phyloP scores from a whole-genome alignment of 2,113 vertebrate species.

The Morphnarchus princeps region DNA sequence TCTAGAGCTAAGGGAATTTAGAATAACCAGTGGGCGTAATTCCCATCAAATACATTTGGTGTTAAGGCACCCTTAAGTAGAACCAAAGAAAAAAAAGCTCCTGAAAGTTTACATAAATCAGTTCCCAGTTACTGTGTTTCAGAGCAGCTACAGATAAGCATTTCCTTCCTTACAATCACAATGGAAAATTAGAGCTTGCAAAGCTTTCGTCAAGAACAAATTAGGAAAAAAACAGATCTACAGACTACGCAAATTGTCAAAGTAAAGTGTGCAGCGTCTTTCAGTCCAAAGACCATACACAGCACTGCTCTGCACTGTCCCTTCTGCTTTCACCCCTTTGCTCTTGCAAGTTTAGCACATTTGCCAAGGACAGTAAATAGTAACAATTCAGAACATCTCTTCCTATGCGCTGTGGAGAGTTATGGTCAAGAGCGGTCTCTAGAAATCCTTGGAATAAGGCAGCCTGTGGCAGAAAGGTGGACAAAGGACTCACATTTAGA shows the following conservation, averaged over 20 bases:
- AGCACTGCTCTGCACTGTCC: background rate
- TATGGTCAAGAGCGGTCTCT: background rate
- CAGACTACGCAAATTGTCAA: fast-evolving
- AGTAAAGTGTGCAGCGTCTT: background rate
- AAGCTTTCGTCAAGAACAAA: background rate
- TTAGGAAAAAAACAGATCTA: background rate
- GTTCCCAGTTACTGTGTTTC: background rate
- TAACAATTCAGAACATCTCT: too few species aligned
- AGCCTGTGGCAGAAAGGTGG: background rate
- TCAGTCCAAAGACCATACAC: background rate
- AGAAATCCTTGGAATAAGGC: background rate
- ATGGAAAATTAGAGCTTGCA: background rate
- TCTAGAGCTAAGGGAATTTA: background rate
- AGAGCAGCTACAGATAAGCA: background rate
- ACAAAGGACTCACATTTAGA: fast-evolving
- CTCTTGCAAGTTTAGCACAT: background rate
- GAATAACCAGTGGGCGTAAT: background rate
- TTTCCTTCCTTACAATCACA: background rate
- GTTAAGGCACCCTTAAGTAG: background rate
- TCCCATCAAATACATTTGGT: background rate
- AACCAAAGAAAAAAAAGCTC: background rate
- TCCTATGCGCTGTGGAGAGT: background rate
- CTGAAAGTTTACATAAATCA: background rate
- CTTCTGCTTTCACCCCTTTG: background rate
- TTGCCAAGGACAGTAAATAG: background rate